Conservation (phyloP, 2,113 vertebrate species). For the Delphinus delphis region DNA sequence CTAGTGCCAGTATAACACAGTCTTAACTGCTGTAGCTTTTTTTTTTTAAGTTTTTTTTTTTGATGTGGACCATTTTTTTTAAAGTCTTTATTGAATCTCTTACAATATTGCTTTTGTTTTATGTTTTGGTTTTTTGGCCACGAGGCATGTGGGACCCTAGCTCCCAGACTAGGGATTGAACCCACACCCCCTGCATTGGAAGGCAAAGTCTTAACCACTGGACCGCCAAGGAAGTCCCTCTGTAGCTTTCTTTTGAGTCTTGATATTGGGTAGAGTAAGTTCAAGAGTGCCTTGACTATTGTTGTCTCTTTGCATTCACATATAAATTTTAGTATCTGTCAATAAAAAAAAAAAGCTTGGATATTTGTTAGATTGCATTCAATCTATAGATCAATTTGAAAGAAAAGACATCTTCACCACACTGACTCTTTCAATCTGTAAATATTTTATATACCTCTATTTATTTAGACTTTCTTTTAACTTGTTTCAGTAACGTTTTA, state of each 20-base stretch:
- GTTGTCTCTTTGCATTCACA: background rate
- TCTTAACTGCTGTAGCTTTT: background rate
- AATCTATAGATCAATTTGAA: background rate
- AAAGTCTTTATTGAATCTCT: no score
- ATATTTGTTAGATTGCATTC: background rate
- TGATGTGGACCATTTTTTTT: no score
- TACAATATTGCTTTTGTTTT: no score
- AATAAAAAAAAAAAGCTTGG: background rate
- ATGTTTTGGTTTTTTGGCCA: no score
- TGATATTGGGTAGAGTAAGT: background rate
- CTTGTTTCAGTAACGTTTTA: background rate
- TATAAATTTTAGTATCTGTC: background rate
- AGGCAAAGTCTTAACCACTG: no score
- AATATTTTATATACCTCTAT: background rate
- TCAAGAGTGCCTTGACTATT: background rate
- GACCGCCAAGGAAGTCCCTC: no score
- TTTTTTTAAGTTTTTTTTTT: background rate
- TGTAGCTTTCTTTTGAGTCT: background rate
- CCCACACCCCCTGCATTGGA: no score
- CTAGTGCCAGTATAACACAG: background rate
- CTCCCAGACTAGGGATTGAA: no score
- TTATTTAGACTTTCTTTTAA: background rate
- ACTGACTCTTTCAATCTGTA: background rate
- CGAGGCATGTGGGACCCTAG: no score
- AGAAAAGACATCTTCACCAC: background rate